Base-by-base conservation (phyloP, 2,888 invertebrate genomes). In the Lacanobia wlatinum region DNA sequence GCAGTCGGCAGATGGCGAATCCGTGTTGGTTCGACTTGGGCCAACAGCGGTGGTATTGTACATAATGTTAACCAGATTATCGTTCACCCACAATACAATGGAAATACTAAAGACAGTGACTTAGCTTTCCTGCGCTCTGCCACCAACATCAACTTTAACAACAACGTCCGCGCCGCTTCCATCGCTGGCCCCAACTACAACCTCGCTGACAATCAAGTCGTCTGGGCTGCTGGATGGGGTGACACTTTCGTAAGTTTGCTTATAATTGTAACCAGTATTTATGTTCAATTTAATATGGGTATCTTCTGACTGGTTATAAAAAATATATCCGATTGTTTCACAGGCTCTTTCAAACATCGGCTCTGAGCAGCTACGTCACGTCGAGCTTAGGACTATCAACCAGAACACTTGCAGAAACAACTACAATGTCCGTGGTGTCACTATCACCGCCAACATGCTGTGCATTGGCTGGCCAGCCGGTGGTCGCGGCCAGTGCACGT, bases 211-310 rank as follows among this genome's bases (percentile, higher is more conserved):
- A 87, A 90, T 70, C 80, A 84, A 67, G 78, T 73, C 1, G 92
- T 92, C 7, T 90, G 87, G 88, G 90, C 91, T 34, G 80, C 88
- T 34, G 92, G 92, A 74, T 92, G 92, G 92, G 92, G 93, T 4
- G 59, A 77, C 12, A 86, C 74, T 43, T 81, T 78, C 14, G 90
- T 91, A 80, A 87, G 88, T 87, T 53, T 53, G 34, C 61, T 61
- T 3, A 40, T 40, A 34, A 34, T 34, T 34, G 9, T 40, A 40
- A 40, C 40, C 40, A 40, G 40, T 10, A 40, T 40, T 40, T 40
- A 38, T 38, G 1, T 40, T 10, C 9, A 40, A 9, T 40, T 40
- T 40, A 40, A 40, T 40, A 40, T 40, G n/a, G n/a, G n/a, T n/a
- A 1, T 40, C 8, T 40, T 40, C 40, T 40, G 9, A 53, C 23